Base-by-base conservation (phyloP, 2,113 vertebrate species). In the Tauraco erythrolophus region DNA sequence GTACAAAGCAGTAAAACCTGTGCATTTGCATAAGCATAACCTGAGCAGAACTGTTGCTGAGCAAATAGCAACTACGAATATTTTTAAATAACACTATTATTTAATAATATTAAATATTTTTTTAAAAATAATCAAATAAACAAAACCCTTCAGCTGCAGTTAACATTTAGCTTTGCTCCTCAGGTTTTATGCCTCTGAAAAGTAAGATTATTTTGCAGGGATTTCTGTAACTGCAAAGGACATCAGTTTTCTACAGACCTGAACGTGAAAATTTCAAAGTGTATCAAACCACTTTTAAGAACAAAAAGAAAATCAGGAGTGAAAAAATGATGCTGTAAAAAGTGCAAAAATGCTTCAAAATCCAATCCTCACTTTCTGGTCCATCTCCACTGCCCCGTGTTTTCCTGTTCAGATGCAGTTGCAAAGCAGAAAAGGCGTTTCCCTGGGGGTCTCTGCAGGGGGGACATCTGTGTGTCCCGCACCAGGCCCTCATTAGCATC, bases 281-380 rank as follows among this genome's bases (percentile, higher is more conserved):
- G 0, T 6, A 58, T 17, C 43, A 65, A 85, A 65, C 2, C 28
- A 4, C 22, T 50, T 50, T 10, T 6, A 68, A 39, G 14, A n/a
- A 27, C 1, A 1, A 64, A 51, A 54, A 41, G 39, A 24, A 58
- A 57, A 30, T 5, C 24, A 11, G 28, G 10, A 28, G 25, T 31
- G 23, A 54, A 53, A 84, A 83, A 94, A 12, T 4, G 30, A 19
- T 31, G 57, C 74, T 16, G 15, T 25, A 70, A 65, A 65, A 48
- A 17, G 35, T 28, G 17, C 19, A 65, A 69, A 80, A 84, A 19
- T 0, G 4, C 27, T 71, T 37, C 56, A 3, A 71, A 62, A 54
- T 2, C 2, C 61, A 53, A 2, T 4, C 41, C 19, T 37, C 5
- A 1, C 16, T 7, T 16, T 9, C 12, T 19, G 33, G 11, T 2